Evolutionary conservation across 2,888 invertebrate species (phyloP).

Genomic region (Anoplius nigerrimus): DNA sequence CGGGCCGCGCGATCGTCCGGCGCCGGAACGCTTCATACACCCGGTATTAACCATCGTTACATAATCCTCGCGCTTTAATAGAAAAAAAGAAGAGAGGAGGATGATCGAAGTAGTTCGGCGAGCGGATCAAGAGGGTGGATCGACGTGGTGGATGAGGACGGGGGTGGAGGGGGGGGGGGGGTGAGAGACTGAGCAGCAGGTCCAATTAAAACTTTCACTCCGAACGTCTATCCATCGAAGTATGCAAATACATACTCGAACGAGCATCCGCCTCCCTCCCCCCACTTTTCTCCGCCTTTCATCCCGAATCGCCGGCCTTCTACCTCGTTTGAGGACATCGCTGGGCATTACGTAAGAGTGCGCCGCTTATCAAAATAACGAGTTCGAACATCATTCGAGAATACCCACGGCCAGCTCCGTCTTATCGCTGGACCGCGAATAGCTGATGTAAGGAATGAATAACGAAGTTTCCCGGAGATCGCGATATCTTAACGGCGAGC

Average conservation of each 20-base stretch:
- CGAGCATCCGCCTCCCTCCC: background rate
- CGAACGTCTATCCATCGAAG: slow-evolving; percentile 9
- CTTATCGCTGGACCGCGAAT: slow-evolving; percentile 27
- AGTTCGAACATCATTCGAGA: slow-evolving; percentile 29
- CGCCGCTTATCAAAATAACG: slow-evolving; percentile 37
- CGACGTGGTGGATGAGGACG: slow-evolving; percentile 6
- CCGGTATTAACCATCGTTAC: background rate
- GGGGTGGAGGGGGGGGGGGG: background rate
- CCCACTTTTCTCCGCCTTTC: background rate
- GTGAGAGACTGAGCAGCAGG: slow-evolving; percentile 1
- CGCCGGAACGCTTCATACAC: background rate
- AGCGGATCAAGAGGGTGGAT: no score
- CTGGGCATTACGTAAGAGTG: background rate
- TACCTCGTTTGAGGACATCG: background rate
- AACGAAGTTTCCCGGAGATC: slow-evolving; percentile 24
- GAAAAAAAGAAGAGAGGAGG: background rate
- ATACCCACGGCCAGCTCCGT: slow-evolving; percentile 5
- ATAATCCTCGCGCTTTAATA: background rate
- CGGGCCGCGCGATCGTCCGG: background rate
- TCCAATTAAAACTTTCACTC: slow-evolving; percentile 40
- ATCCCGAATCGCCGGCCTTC: background rate
- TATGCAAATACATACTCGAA: slow-evolving; percentile 27
- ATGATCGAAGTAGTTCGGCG: slow-evolving; percentile 1
- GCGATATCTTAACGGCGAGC: background rate
- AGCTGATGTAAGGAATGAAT: slow-evolving; percentile 36